phyloP scores from a whole-genome alignment of 2,113 vertebrate species.

The Marcusenius ussheri region DNA sequence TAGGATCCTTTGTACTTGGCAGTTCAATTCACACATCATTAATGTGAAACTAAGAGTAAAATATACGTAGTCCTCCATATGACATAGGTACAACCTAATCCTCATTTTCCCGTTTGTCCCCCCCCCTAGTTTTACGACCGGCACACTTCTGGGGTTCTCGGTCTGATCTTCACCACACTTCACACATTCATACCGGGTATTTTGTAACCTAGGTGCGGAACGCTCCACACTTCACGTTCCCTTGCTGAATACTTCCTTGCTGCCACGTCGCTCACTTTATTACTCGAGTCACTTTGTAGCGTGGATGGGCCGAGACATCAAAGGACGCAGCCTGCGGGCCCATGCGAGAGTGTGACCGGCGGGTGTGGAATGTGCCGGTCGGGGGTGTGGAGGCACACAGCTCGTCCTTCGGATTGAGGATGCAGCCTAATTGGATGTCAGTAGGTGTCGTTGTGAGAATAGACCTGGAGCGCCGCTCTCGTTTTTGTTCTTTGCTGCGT shows the following conservation, averaged over 20 bases:
- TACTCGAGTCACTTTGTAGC: not conserved
- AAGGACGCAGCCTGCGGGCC: not conserved
- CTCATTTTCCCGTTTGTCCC: not conserved
- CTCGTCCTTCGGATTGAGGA: not conserved
- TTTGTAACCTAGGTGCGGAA: constrained; percentile 7
- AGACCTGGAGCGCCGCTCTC: constrained; percentile 13
- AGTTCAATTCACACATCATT: not conserved
- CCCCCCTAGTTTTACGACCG: not conserved
- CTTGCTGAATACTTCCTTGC: not conserved
- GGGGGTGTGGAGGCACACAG: not conserved
- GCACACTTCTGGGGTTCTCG: not conserved
- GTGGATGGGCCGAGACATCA: not conserved
- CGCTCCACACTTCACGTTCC: not conserved
- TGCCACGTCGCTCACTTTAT: not conserved
- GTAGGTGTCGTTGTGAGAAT: constrained; percentile 32
- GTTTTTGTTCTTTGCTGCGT: not conserved
- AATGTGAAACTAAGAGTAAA: not conserved
- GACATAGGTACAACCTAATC: not conserved
- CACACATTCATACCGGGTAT: constrained; percentile 20
- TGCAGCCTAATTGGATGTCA: not conserved
- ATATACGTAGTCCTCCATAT: not conserved
- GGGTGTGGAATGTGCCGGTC: constrained; percentile 18
- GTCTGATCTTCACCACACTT: constrained; percentile 7
- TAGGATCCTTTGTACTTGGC: not conserved
- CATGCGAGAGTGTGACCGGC: not conserved